Conservation (phyloP, 2,113 vertebrate genomes). For the Raja brachyura region DNA sequence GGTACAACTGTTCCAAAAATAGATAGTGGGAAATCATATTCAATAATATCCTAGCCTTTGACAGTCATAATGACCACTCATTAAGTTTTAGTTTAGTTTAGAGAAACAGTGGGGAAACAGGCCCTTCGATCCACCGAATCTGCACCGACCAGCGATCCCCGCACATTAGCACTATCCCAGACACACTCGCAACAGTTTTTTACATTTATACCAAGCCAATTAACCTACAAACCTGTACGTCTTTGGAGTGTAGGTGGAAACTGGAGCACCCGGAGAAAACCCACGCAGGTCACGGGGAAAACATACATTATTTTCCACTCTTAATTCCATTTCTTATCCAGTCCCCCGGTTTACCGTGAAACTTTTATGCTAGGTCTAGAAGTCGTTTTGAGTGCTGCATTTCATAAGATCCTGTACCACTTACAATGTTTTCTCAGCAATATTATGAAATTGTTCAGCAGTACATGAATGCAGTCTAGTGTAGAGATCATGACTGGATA, state of each 20-base stretch:
- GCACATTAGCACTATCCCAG: no score
- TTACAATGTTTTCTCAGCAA: not conserved
- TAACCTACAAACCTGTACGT: no score
- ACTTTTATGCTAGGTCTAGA: not conserved
- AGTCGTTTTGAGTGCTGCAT: not conserved
- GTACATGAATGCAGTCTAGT: not conserved
- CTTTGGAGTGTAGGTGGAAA: no score
- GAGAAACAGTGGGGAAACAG: no score
- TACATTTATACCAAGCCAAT: no score
- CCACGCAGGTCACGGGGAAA: no score
- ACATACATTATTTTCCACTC: not conserved
- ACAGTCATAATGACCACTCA: not conserved
- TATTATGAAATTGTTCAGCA: not conserved
- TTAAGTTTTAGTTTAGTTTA: no score
- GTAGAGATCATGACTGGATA: not conserved
- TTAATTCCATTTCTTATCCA: not conserved
- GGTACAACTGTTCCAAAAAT: not conserved
- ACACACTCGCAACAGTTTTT: no score
- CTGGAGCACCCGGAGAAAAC: no score
- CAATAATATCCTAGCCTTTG: not conserved
- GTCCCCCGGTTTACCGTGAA: not conserved
- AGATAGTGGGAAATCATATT: not conserved
- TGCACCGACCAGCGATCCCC: no score
- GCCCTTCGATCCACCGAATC: no score
- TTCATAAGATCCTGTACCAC: not conserved